Base-by-base conservation (phyloP, 2,888 invertebrate species). In the Heteromyza rotundicornis region DNA sequence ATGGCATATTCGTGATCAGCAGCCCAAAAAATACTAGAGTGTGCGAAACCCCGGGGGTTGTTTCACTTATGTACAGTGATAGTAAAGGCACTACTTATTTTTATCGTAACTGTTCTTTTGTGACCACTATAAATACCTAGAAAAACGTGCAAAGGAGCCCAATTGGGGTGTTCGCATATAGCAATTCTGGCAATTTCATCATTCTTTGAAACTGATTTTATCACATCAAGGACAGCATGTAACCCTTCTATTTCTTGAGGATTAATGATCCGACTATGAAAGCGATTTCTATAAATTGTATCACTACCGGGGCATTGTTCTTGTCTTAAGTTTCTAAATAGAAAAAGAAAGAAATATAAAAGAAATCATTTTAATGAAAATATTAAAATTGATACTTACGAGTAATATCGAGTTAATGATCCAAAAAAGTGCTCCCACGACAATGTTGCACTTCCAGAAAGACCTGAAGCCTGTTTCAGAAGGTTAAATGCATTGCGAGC, bases 341-440 rank as follows among this genome's bases (percentile, higher is more conserved):
- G 47, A 17, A 53, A 53, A 55, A 8, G 7, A 35, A 20, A 47
- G 7, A 47, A 19, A 47, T 19, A 47, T 19, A 14, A 8, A 14
- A 14, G 40, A 3, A n/a, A n/a, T n/a, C n/a, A n/a, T 40, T 40
- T 57, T 62, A 5, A n/a, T n/a, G n/a, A n/a, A 5, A 57, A 53
- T 32, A 53, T 27, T 40, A 22, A 44, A 24, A 56, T n/a, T n/a
- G n/a, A n/a, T 23, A 23, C 84, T 82, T 83, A 91, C 84, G 86
- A 85, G 80, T 90, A 89, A 74, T 92, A 92, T 53, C 89, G 85
- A 10, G 86, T 88, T 54, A 97, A 86, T 0, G 95, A 93, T 32
- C 85, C 85, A 76, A 94, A 94, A 76, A 95, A 92, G 76, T 94
- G 94, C 75, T 94, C 92, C 92, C 93, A 92, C 0, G 92, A 91